These are phyloP conservation scores for Rallus limicola DNA, from an alignment of 2,113 vertebrate genomes.

Conservation along the genomic window DNA sequence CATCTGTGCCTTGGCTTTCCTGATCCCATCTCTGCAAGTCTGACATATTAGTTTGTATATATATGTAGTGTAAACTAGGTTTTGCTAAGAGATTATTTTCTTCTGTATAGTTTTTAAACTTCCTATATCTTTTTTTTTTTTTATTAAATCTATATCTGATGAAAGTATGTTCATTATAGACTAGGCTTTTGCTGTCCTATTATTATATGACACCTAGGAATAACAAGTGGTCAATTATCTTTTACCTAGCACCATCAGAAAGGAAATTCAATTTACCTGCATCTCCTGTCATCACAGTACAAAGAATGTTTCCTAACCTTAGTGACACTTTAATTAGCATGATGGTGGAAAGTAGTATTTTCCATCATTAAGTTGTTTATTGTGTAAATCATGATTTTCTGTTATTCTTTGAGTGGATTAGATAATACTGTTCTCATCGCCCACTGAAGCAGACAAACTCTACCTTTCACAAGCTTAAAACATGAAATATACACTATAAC, in stretches of 20 bases:
- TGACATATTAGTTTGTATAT: not conserved
- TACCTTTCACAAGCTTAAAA: not conserved
- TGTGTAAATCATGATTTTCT: not conserved
- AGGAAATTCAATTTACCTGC: slow-evolving; percentile 25
- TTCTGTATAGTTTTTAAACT: not conserved
- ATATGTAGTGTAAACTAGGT: not conserved
- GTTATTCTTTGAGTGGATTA: not conserved
- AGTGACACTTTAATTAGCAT: slow-evolving; percentile 16
- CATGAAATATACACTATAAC: not conserved
- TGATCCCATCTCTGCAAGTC: not conserved
- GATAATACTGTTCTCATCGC: not conserved
- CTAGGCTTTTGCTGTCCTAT: not conserved
- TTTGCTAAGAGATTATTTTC: not conserved
- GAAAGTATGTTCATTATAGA: not conserved
- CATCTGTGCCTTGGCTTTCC: not conserved
- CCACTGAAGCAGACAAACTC: not conserved
- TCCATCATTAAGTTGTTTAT: not conserved
- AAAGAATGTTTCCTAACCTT: not conserved
- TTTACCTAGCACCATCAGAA: not conserved
- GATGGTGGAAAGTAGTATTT: not conserved
- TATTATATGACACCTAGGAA: not conserved
- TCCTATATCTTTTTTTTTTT: not conserved
- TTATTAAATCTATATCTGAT: not conserved
- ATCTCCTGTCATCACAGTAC: not conserved
- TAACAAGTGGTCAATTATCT: slow-evolving; percentile 33